phyloP scores from a whole-genome alignment of 2,888 invertebrate species.

The Mesorhabditis spiculigera region DNA sequence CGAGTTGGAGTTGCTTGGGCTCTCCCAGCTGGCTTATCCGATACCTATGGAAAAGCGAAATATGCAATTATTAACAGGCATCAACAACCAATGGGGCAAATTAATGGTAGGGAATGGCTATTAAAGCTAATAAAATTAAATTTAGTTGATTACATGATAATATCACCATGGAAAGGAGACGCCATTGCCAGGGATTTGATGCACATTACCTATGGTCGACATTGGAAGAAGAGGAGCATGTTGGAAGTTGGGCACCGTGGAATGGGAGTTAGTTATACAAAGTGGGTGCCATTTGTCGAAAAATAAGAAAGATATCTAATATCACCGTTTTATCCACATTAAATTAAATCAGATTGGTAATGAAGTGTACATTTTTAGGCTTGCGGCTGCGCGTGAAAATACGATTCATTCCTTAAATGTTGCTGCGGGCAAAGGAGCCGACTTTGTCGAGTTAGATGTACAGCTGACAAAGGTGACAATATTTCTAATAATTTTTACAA shows the following conservation, averaged over 20 bases:
- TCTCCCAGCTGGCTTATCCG: slow-evolving; percentile 32
- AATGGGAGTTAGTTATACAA: slow-evolving; percentile 78
- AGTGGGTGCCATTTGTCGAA: slow-evolving; percentile 28
- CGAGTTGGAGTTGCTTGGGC: slow-evolving; percentile 32
- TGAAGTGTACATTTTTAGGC: slow-evolving; percentile 14
- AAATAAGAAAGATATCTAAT: slow-evolving; percentile 7
- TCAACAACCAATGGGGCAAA: slow-evolving; percentile 35
- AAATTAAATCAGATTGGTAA: neutral
- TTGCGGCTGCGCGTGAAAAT: slow-evolving; percentile 77
- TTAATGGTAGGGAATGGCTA: slow-evolving; percentile 21
- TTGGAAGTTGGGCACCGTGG: slow-evolving; percentile 93
- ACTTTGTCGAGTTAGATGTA: slow-evolving; percentile 97
- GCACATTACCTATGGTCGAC: slow-evolving; percentile 13
- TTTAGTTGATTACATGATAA: slow-evolving; percentile 40
- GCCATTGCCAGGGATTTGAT: slow-evolving; percentile 18
- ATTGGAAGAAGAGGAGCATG: slow-evolving; percentile 38
- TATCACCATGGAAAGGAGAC: slow-evolving; percentile 16
- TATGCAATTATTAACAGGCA: slow-evolving; percentile 30
- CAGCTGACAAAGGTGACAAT: slow-evolving; percentile 76
- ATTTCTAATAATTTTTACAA: neutral
- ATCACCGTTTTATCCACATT: neutral
- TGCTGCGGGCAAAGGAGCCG: slow-evolving; percentile 88
- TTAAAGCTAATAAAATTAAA: neutral
- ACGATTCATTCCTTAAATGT: slow-evolving; percentile 89
- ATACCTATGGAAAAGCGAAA: slow-evolving; percentile 34